Evolutionary conservation across 2,113 vertebrate genomes (phyloP).

Genomic region (Paramormyrops kingsleyae): DNA sequence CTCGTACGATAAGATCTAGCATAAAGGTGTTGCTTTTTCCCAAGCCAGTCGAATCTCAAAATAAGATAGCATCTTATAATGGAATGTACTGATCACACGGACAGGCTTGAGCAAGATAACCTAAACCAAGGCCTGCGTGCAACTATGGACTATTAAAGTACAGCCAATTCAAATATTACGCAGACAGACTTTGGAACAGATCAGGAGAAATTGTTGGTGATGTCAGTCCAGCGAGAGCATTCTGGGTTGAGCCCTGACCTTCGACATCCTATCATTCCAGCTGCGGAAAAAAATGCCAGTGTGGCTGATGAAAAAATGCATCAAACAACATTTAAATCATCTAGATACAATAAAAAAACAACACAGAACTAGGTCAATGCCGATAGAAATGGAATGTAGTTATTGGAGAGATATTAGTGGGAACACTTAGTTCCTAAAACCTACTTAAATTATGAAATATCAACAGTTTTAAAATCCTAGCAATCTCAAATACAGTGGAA

Average conservation of each 20-base stretch:
- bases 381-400: not conserved
- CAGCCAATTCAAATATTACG: conserved; percentile 12
- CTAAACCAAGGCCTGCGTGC: not conserved
- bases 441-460: not conserved
- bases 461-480: not conserved
- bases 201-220: not conserved
- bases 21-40: not conserved
- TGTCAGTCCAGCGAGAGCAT: not conserved
- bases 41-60: not conserved
- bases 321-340: not conserved
- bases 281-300: not conserved
- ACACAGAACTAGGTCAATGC: not conserved
- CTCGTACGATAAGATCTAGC: not conserved
- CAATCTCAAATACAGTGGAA: not conserved
- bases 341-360: not conserved
- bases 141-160: conserved; percentile 10
- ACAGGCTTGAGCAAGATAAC: not conserved
- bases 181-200: conserved; percentile 6
- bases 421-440: not conserved
- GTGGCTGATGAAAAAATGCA: not conserved
- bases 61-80: not conserved
- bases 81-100: not conserved
- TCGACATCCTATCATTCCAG: not conserved
- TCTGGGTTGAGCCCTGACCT: not conserved
- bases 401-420: not conserved